Conservation (phyloP, 2,113 vertebrate species). For the Rhinogobius similis region DNA sequence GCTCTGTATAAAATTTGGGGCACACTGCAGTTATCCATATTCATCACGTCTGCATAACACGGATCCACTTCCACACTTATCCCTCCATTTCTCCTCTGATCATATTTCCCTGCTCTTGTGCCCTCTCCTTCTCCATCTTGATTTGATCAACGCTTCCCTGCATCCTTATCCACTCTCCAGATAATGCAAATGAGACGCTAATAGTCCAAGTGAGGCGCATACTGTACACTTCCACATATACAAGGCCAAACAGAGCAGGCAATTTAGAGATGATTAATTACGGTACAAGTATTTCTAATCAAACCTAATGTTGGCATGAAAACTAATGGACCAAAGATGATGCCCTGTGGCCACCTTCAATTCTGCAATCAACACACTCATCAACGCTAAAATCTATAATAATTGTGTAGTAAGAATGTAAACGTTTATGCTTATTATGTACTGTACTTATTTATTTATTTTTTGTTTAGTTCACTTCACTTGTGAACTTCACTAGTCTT, state of each 20-base stretch:
- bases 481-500: too few species aligned
- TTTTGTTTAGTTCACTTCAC: too few species aligned
- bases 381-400: not conserved
- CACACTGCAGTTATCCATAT: constrained; percentile 38
- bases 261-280: not conserved
- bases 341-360: not conserved
- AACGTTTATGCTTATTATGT: too few species aligned
- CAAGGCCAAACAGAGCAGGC: not conserved
- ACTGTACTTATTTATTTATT: too few species aligned
- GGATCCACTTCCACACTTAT: constrained; percentile 42
- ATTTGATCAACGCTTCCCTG: constrained; percentile 35
- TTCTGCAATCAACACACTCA: not conserved
- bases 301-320: not conserved
- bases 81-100: constrained; percentile 41
- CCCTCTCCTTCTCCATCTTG: constrained; percentile 24
- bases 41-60: constrained; percentile 30
- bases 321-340: not conserved
- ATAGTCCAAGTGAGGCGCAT: constrained; percentile 86
- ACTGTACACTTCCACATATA: constrained; percentile 21
- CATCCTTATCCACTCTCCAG: constrained; percentile 6
- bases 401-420: not conserved
- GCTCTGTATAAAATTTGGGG: constrained; percentile 9
- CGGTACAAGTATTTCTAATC: not conserved
- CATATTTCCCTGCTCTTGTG: constrained; percentile 40
- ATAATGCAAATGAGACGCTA: constrained; percentile 89